Percentiles rank a stretch among this genome's conserved stretches.
Conservation (phyloP, 2,888 invertebrate species). For the Coremacera marginata region DNA sequence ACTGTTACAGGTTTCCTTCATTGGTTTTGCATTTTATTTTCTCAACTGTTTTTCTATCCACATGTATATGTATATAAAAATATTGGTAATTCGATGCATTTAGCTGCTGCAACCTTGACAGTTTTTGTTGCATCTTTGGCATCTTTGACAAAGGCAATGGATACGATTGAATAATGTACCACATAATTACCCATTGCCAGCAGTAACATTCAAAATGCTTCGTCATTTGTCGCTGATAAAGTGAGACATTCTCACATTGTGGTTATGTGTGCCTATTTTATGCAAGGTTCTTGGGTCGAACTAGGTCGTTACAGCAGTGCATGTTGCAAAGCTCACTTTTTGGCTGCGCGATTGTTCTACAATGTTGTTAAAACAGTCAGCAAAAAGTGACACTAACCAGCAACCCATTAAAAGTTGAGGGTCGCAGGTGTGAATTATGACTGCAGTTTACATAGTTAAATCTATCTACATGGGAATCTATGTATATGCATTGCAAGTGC, state of each 20-base stretch:
- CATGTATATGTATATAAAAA: too few relatives aligned
- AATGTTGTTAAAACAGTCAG: background rate
- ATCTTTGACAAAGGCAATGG: too few relatives aligned
- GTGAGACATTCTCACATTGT: background rate
- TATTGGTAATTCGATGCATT: too few relatives aligned
- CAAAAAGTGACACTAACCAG: background rate
- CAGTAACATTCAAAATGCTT: background rate
- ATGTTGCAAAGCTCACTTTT: background rate
- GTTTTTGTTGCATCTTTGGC: too few relatives aligned
- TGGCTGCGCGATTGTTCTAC: background rate
- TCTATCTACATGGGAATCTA: background rate
- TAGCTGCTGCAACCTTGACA: too few relatives aligned
- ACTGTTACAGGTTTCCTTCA: too few relatives aligned
- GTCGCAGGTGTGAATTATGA: background rate
- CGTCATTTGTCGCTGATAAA: background rate
- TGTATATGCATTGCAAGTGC: too few relatives aligned
- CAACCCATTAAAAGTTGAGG: background rate
- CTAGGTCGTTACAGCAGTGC: background rate
- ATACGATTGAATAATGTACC: too few relatives aligned
- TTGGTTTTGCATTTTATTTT: too few relatives aligned
- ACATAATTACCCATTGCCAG: too few relatives aligned
- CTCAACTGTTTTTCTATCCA: too few relatives aligned
- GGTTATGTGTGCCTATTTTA: background rate
- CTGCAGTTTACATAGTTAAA: background rate
- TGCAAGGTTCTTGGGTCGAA: slow-evolving; percentile 4